Conservation (phyloP, 2,797 vertebrate genomes). For the Halcyon smyrnensis region DNA sequence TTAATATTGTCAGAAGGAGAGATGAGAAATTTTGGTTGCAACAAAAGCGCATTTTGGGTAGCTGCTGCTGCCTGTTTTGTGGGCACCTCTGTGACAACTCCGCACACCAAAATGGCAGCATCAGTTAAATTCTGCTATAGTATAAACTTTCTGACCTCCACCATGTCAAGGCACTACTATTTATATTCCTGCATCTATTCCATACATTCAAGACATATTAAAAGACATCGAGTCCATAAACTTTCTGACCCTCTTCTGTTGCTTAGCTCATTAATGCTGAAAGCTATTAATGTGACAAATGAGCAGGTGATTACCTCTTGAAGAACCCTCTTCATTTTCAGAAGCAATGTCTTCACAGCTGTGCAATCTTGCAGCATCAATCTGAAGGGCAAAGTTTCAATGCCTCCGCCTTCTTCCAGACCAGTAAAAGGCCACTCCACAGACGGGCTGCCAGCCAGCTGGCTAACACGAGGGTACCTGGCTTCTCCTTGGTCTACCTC, state of each 20-base stretch:
- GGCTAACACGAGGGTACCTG: conserved; percentile 80
- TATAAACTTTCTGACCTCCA: neutral
- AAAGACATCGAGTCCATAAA: conserved; percentile 17
- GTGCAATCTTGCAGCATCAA: conserved; percentile 97
- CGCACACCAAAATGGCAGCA: neutral
- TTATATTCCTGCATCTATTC: neutral
- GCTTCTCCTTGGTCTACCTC: conserved; percentile 81
- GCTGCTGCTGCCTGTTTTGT: neutral
- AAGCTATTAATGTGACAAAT: conserved; percentile 12
- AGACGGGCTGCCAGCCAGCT: conserved; percentile 78
- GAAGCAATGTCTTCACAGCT: conserved; percentile 91
- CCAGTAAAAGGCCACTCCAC: conserved; percentile 83
- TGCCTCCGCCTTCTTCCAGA: conserved; percentile 87
- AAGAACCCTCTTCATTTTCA: conserved; percentile 93
- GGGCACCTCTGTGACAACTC: neutral
- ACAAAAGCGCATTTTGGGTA: neutral
- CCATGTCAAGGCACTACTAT: neutral
- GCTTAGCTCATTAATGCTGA: neutral
- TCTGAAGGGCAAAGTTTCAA: conserved; percentile 91
- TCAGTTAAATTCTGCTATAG: neutral
- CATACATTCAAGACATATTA: conserved; percentile 1
- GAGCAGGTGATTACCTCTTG: conserved; percentile 88
- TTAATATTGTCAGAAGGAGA: neutral
- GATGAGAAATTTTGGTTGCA: neutral
- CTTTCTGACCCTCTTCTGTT: conserved; percentile 4